Conservation (phyloP, 2,113 vertebrate species). For the Sceloporus tristichus region DNA sequence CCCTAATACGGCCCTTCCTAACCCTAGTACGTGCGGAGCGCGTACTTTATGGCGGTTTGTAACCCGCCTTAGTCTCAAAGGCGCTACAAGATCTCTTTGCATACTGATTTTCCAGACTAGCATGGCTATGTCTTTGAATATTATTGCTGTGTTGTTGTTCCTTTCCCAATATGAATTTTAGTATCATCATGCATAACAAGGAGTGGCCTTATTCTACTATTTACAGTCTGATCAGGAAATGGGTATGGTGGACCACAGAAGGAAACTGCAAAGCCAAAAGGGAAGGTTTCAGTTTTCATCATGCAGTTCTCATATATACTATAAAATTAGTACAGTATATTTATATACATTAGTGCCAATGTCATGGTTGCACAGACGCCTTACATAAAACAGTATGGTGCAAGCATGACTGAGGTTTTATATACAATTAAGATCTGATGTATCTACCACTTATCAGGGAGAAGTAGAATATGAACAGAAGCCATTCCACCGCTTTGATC, state of each 20-base stretch:
- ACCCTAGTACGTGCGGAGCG: too few species aligned
- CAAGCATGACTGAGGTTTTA: constrained; percentile 15
- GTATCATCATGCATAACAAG: not conserved
- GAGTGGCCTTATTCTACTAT: constrained; percentile 19
- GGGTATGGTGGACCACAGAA: not conserved
- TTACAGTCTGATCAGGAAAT: constrained; percentile 36
- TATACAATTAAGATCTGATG: constrained; percentile 18
- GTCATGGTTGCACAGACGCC: not conserved
- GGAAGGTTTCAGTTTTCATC: not conserved
- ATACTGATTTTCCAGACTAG: too few species aligned
- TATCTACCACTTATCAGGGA: not conserved
- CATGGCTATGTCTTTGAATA: too few species aligned
- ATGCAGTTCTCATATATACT: not conserved
- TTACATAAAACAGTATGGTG: constrained; percentile 29
- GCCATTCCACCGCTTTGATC: too few species aligned
- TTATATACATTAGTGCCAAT: not conserved
- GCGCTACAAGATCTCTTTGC: too few species aligned
- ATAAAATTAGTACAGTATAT: not conserved
- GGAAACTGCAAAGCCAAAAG: not conserved
- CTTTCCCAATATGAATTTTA: constrained; percentile 22
- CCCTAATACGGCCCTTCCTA: too few species aligned
- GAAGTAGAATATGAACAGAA: not conserved
- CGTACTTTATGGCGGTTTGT: too few species aligned
- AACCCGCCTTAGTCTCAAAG: too few species aligned
- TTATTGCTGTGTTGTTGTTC: too few species aligned